Conservation (phyloP, 2,888 invertebrate species). For the Agonopterix alstromeriana region DNA sequence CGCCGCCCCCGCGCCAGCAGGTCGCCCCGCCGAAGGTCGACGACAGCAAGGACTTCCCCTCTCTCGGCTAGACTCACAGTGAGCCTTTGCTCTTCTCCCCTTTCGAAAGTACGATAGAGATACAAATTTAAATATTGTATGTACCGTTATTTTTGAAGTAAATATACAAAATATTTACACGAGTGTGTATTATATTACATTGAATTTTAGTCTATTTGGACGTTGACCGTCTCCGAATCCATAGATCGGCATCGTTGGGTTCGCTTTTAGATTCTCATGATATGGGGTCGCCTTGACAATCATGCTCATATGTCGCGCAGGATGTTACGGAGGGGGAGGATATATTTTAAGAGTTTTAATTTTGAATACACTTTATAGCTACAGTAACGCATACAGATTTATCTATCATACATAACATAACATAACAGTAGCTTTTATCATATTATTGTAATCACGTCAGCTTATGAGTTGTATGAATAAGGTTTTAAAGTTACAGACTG, state of each 20-base stretch:
- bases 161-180: slow-evolving; percentile 77
- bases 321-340: slow-evolving; percentile 58
- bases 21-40: slow-evolving; percentile 89
- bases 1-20: slow-evolving; percentile 37
- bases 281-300: slow-evolving; percentile 22
- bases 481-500: slow-evolving; percentile 45
- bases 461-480: slow-evolving; percentile 60
- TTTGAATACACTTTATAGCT: slow-evolving; percentile 55
- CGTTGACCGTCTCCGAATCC: slow-evolving; percentile 31
- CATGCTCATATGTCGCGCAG: slow-evolving; percentile 34
- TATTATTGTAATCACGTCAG: slow-evolving; percentile 61
- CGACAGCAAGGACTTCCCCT: slow-evolving; percentile 97
- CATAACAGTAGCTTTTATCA: slow-evolving; percentile 68
- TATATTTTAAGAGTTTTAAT: slow-evolving; percentile 50
- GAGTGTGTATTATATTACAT: slow-evolving; percentile 71
- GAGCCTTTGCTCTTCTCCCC: slow-evolving; percentile 63
- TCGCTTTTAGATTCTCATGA: slow-evolving; percentile 25
- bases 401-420: slow-evolving; percentile 64
- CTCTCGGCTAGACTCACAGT: slow-evolving; percentile 83
- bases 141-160: slow-evolving; percentile 77
- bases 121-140: slow-evolving; percentile 74
- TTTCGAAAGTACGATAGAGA: slow-evolving; percentile 65
- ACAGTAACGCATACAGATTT: slow-evolving; percentile 44
- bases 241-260: slow-evolving; percentile 21
- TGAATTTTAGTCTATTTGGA: slow-evolving; percentile 40